A percentile compares a stretch with the other conserved stretches of the same genome.
Evolutionary conservation across 2,113 vertebrate species (phyloP).

Genomic region (Cercopithecus mona): DNA sequence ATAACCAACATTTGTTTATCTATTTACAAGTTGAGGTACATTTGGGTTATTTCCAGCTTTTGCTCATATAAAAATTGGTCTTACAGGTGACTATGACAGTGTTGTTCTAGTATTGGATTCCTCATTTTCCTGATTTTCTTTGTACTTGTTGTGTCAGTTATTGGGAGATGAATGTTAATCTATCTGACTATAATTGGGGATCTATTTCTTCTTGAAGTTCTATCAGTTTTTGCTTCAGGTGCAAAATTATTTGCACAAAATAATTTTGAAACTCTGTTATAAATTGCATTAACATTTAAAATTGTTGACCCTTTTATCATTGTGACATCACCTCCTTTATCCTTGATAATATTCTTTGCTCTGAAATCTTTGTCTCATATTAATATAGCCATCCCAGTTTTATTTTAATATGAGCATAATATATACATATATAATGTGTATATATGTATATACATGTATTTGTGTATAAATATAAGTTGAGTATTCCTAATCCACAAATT

Average conservation of each 20-base stretch:
- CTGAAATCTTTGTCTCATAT: not conserved
- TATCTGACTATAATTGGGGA: not conserved
- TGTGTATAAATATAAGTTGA: not conserved
- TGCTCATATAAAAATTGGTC: not conserved
- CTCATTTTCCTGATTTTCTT: not conserved
- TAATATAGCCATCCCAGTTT: not conserved
- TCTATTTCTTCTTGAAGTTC: not conserved
- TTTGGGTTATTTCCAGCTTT: not conserved
- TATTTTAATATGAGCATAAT: not conserved
- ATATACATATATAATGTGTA: not conserved
- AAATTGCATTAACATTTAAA: not conserved
- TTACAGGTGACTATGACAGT: not conserved
- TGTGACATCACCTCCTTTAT: not conserved
- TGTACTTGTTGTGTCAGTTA: not conserved
- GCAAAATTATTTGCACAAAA: too few species aligned
- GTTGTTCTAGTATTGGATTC: not conserved
- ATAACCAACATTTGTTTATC: not conserved
- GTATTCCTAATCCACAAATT: not conserved
- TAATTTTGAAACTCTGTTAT: not conserved
- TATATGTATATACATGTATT: not conserved
- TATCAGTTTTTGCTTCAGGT: not conserved
- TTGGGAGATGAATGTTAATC: not conserved
- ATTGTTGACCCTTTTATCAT: not conserved
- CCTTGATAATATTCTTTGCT: not conserved
- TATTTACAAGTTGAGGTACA: not conserved